These are phyloP conservation scores for Acanthosoma haemorrhoidale DNA, from an alignment of 2,888 invertebrate genomes.

Conservation along the genomic window DNA sequence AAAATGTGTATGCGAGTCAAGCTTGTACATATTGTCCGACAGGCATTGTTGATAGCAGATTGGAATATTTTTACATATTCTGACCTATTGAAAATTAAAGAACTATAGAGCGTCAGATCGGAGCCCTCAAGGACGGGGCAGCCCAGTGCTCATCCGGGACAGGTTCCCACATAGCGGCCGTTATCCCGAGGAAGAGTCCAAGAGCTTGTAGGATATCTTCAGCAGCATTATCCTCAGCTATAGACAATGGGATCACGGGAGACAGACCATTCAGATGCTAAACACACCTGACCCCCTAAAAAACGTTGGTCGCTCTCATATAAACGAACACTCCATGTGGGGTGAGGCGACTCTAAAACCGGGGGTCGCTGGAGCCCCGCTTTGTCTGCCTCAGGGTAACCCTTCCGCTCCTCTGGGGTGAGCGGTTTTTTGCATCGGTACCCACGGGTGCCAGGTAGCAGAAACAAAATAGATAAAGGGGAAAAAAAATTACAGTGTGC, in stretches of 20 bases:
- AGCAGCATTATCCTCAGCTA: background rate
- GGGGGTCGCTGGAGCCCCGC: background rate
- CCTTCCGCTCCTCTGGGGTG: background rate
- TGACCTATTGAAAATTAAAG: no score
- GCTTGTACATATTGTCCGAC: no score
- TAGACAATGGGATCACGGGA: background rate
- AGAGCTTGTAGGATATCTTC: background rate
- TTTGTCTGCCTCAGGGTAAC: no score
- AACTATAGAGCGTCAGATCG: no score
- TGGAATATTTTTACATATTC: no score
- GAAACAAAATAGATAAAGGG: constrained; percentile 5
- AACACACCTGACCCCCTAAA: constrained; percentile 8
- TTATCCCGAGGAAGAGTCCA: background rate
- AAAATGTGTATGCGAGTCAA: no score
- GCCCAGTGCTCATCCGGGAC: no score
- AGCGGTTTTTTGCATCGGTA: constrained; percentile 6
- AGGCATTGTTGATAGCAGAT: no score
- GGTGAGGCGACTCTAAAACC: constrained; percentile 5
- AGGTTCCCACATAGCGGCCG: background rate
- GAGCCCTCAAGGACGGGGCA: no score
- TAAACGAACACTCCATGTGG: background rate
- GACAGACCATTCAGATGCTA: background rate
- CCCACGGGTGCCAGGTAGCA: background rate
- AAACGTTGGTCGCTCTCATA: background rate
- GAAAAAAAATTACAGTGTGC: constrained; percentile 5